Base-by-base conservation (phyloP, 2,888 invertebrate species). In the Drosophila incognita region DNA sequence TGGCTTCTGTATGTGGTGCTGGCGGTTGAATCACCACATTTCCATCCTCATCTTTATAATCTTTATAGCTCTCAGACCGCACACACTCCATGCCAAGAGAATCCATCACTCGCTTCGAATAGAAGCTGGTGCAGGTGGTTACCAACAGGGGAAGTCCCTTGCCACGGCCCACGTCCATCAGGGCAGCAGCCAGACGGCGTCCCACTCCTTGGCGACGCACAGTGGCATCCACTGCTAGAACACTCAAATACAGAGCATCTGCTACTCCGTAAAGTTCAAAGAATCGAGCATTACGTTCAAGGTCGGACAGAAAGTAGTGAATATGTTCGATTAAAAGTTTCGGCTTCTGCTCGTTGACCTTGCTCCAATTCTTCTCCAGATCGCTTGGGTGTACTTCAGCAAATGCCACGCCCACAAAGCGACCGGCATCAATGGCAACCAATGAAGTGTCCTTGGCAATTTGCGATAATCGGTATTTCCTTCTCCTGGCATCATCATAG, bases 51-150 rank as follows among this genome's bases (percentile, higher is more conserved):
- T 82, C 81, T 56, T 76, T 82, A 62, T 89, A 92, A 35, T 87
- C 82, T 4, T 48, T 66, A 62, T 86, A 91, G 29, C 64, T 53
- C 38, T 65, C 59, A 0, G 79, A 67, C 13, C 70, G 69, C 5
- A 91, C 69, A 31, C 68, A 73, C 6, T 87, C 76, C 90, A 91
- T 85, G 6, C 79, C 67, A 13, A 89, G 63, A 8, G 69, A 66
- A 35, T 79, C 66, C 63, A 89, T 85, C 15, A 91, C 64, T 3
- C 77, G 76, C 2, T 75, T 74, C 5, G 92, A 90, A 69, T 83
- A 83, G 8, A 71, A 31, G 58, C 91, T 91, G 0, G 92, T 90
- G 66, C 92, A 92, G 73, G 85, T 86, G 15, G 74, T 65, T 8
- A 77, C 71, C 18, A 86, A 58, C 5, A 91, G 49, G 1, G 81